Evolutionary conservation across 2,113 vertebrate species (phyloP).

Genomic region (Sorex fumeus): DNA sequence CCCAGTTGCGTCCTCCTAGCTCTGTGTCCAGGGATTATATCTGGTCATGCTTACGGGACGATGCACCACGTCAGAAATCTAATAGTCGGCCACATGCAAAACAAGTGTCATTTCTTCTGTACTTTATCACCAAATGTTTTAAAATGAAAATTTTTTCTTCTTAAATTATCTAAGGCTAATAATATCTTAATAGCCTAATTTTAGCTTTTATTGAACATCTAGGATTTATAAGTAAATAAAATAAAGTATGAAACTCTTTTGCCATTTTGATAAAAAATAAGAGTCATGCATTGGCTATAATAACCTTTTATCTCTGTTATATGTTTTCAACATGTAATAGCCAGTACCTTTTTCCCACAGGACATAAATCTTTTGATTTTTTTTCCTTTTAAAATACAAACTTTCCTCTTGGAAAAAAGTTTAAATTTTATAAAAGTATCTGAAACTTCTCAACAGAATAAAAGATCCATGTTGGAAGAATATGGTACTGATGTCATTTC

Average conservation of each 20-base stretch:
- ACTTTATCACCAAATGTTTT: no score
- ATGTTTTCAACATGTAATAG: background rate
- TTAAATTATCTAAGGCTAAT: background rate
- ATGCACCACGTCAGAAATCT: background rate
- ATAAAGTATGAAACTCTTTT: background rate
- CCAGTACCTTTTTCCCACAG: background rate
- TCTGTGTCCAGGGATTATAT: no score
- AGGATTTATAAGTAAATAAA: background rate
- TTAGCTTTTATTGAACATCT: background rate
- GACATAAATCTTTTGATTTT: background rate
- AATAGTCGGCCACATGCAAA: no score
- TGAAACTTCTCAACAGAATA: background rate
- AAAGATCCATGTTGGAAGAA: background rate
- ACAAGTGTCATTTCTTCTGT: no score
- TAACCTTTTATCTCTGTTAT: background rate
- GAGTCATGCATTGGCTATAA: background rate
- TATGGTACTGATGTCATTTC: background rate
- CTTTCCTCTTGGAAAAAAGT: background rate
- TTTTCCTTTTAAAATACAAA: slow-evolving; percentile 1
- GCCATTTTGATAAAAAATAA: background rate
- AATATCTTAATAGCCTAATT: background rate
- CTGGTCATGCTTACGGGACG: no score
- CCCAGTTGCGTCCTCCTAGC: no score
- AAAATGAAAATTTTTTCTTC: background rate
- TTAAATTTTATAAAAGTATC: background rate